Percentiles rank a stretch among this genome's conserved stretches.
phyloP scores from a whole-genome alignment of 2,888 invertebrate species.

The Smittia sp. region DNA sequence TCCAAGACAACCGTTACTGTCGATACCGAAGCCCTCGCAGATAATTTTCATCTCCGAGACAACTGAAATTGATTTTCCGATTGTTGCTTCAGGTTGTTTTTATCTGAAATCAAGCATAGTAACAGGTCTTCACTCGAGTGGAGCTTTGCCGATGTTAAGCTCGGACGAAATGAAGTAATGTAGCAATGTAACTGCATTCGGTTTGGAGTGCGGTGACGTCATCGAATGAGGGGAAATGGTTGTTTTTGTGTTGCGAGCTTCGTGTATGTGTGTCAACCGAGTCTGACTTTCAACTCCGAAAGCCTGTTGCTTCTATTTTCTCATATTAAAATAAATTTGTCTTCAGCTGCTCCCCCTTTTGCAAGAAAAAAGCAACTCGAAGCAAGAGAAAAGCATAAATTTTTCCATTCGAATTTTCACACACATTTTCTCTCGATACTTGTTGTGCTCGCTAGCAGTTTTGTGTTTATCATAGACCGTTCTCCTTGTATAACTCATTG shows the following conservation, averaged over 20 bases:
- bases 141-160: background rate
- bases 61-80: background rate
- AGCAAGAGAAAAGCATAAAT: conserved; percentile 9
- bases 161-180: background rate
- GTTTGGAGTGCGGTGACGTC: background rate
- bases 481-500: conserved; percentile 20
- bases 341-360: conserved; percentile 8
- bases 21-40: background rate
- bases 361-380: background rate
- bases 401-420: background rate
- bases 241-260: background rate
- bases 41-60: background rate
- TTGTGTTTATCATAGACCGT: conserved; percentile 21
- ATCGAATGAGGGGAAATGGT: conserved; percentile 3
- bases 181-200: background rate
- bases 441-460: conserved; percentile 23
- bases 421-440: conserved; percentile 24
- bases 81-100: background rate
- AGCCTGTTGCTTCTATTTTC: conserved; percentile 27
- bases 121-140: background rate
- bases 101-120: background rate
- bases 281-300: conserved; percentile 19
- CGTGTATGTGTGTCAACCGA: conserved; percentile 1
- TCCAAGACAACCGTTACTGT: conserved; percentile 10
- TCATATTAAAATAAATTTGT: background rate